Evolutionary conservation across 2,888 invertebrate genomes (phyloP), one percentile per base, ranked within the genome.

Genomic region (Morpho deidamia): DNA sequence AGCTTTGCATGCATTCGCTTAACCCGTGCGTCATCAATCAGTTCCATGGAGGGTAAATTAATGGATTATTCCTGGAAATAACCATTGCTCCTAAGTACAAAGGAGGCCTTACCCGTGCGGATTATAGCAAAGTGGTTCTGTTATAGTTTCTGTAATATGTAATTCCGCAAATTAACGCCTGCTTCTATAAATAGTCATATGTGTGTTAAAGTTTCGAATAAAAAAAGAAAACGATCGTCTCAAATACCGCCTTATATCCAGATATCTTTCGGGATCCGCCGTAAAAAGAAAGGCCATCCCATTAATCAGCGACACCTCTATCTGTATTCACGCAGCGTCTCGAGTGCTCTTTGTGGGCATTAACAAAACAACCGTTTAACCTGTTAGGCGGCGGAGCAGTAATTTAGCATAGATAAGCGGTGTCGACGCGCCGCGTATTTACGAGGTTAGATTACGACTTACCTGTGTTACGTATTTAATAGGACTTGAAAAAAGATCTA

Each of bases 341-440:
- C 55, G 54, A 61, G 60, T 61, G 56, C 53, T 61, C 61, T 61
- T 61, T 62, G 60, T 59, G 58, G 58, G 62, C 62, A 66, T 69
- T 68, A 65, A 63, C 68, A 63, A 66, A 66, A 72, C 70, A 69
- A 69, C 60, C 64, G 61, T 60, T 65, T 64, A 64, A 63, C 71
- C 71, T 72, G 72, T 69, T 69, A 66, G 63, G 65, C 67, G 65
- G 68, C 65, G 64, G 69, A 66, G 68, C 67, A 65, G 67, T 71
- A 71, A 73, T 69, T 76, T 76, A 73, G 67, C 73, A 73, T 71
- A 78, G 76, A 77, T 78, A 78, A 76, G 76, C 69, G 64, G 62
- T 59, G 65, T 60, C 68, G 66, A 60, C 64, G 67, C 60, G 56
- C 56, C 57, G 56, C 59, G 60, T 62, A 75, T 75, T 76, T 76